phyloP scores from a whole-genome alignment of 2,888 invertebrate genomes.

The Drosophila demipolita region DNA sequence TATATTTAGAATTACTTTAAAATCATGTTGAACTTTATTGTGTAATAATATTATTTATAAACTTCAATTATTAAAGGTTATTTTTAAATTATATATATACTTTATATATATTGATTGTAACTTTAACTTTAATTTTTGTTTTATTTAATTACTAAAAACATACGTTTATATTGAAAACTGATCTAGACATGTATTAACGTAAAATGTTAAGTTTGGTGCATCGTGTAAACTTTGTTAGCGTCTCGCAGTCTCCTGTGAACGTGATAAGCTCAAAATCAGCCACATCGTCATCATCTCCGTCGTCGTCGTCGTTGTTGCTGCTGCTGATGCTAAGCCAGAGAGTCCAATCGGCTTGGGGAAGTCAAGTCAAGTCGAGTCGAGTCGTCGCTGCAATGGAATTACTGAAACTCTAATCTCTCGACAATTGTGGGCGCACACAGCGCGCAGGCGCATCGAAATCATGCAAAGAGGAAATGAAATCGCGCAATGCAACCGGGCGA shows the following conservation, averaged over 20 bases:
- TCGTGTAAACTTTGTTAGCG: slow-evolving; percentile 71
- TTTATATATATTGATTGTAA: not conserved
- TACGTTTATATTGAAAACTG: not conserved
- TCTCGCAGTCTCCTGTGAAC: slow-evolving; percentile 73
- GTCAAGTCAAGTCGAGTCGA: slow-evolving; percentile 11
- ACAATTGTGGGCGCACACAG: slow-evolving; percentile 78
- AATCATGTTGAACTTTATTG: not conserved
- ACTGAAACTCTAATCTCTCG: slow-evolving; percentile 80
- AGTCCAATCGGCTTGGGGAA: slow-evolving; percentile 62
- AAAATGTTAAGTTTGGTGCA: not conserved
- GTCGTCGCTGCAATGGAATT: slow-evolving; percentile 61
- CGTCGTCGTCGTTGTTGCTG: slow-evolving; percentile 36
- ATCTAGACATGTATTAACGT: not conserved
- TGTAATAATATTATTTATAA: not conserved
- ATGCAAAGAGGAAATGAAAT: slow-evolving; percentile 78
- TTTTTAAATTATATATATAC: too few relatives aligned
- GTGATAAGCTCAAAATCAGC: slow-evolving; percentile 78
- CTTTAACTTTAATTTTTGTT: not conserved
- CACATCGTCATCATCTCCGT: slow-evolving; percentile 59
- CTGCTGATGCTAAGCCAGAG: slow-evolving; percentile 36
- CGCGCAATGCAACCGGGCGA: slow-evolving; percentile 55
- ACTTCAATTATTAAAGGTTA: not conserved
- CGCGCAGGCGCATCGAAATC: slow-evolving; percentile 57
- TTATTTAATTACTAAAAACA: not conserved
- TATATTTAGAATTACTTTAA: not conserved